Base-by-base conservation (phyloP, 2,797 vertebrate genomes). In the Ispidina lecontei region DNA sequence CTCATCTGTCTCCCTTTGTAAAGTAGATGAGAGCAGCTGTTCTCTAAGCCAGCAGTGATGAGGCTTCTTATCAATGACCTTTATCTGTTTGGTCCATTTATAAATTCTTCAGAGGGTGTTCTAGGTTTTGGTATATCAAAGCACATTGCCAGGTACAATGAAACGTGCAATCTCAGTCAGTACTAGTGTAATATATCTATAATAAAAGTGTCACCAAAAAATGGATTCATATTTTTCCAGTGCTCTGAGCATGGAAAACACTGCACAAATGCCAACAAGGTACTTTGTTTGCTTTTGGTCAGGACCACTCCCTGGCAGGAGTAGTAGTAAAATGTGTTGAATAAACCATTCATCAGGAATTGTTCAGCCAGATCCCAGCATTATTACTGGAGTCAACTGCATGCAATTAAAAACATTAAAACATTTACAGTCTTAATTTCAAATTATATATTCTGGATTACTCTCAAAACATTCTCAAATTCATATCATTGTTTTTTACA, bases 161-260 rank as follows among this genome's bases (percentile, higher is more conserved):
- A 84, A 91, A 64, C 4, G 6, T 63, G 51, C 17, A 23, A 9
- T 47, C 60, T 78, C 62, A 46, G 46, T 62, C 70, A 23, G 8
- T 60, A 65, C 19, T 60, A 33, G 8, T 23, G 23, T 60, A 68
- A 44, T 4, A 10, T n/a, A 81, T 68, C 41, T 63, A 31, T 51
- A 91, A 76, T 19, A 84, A 47, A 22, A 46, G 46, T 7, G 1
- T 55, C 6, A 59, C 65, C 12, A 86, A 83, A 72, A 83, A 73
- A 73, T 65, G 73, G 63, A 68, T 75, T 70, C 49, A 67, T 75
- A 51, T 69, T 91, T 95, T 84, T 84, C 80, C 64, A 88, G 67
- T 76, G 35, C 49, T 79, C 28, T 90, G 39, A 91, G 85, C 51
- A 69, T 74, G 85, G 71, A 96, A 95, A 90, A 71, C 21, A 54